These are phyloP conservation scores for Triplophysa rosa DNA, from an alignment of 2,113 vertebrate genomes.

Conservation along the genomic window DNA sequence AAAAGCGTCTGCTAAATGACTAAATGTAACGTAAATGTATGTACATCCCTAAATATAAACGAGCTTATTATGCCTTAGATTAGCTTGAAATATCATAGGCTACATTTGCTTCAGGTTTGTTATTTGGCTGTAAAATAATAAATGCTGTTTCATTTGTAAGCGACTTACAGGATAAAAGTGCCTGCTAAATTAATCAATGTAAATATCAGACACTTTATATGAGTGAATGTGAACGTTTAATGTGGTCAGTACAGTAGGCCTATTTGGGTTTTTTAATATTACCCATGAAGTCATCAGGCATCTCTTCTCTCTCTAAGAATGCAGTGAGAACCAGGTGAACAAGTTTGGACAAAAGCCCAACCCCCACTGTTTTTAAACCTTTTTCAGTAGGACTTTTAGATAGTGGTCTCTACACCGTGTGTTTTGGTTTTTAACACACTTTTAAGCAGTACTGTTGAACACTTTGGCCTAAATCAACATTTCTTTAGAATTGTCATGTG, in stretches of 20 bases:
- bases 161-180: no score
- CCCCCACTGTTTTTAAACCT: not conserved
- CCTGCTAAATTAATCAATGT: no score
- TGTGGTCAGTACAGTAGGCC: not conserved
- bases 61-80: no score
- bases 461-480: not conserved
- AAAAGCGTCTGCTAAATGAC: no score
- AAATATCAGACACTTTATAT: no score
- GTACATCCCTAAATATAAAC: no score
- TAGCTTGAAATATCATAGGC: no score
- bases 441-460: not conserved
- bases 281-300: not conserved
- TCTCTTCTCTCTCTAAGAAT: slow-evolving; percentile 1
- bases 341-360: slow-evolving; percentile 42
- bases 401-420: not conserved
- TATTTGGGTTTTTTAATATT: not conserved
- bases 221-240: not conserved
- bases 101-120: no score
- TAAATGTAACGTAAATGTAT: no score
- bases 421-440: not conserved
- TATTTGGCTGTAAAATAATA: no score
- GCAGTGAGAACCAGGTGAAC: slow-evolving; percentile 27
- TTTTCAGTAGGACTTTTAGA: not conserved
- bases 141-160: no score
- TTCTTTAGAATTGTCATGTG: no score